A percentile compares a stretch with the other conserved stretches of the same genome.
phyloP scores from a whole-genome alignment of 2,797 vertebrate species.

The Enoplosus armatus region DNA sequence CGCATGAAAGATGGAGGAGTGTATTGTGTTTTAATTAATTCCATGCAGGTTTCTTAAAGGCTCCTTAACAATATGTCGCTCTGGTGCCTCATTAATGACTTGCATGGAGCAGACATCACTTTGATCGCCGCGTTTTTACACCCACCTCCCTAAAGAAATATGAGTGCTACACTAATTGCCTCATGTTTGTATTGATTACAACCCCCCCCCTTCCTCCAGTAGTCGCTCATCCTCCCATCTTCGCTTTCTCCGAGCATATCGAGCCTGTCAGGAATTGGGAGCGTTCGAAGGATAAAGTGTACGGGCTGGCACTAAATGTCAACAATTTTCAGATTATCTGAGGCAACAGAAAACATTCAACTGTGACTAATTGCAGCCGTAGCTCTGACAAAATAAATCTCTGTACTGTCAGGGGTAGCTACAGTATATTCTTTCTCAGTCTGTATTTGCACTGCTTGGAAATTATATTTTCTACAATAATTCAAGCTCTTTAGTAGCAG shows the following conservation, averaged over 20 bases:
- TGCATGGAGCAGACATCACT: slow-evolving; percentile 56
- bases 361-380: slow-evolving; percentile 62
- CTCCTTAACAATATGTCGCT: slow-evolving; percentile 48
- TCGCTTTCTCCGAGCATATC: slow-evolving; percentile 44
- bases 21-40: slow-evolving; percentile 58
- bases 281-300: slow-evolving; percentile 50
- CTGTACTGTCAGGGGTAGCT: slow-evolving; percentile 21
- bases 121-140: slow-evolving; percentile 61
- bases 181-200: slow-evolving; percentile 79
- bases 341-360: slow-evolving; percentile 67
- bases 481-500: slow-evolving; percentile 31
- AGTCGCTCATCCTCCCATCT: slow-evolving; percentile 58
- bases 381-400: slow-evolving; percentile 48
- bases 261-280: slow-evolving; percentile 60
- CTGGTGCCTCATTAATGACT: slow-evolving; percentile 66
- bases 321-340: slow-evolving; percentile 70
- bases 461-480: slow-evolving; percentile 9
- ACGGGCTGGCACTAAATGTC: slow-evolving; percentile 62
- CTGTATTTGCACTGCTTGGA: slow-evolving; percentile 5
- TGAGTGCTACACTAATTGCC: slow-evolving; percentile 77
- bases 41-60: slow-evolving; percentile 55
- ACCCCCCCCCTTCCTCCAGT: slow-evolving; percentile 42
- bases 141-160: slow-evolving; percentile 73
- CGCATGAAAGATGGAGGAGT: slow-evolving; percentile 36
- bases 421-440: slow-evolving; percentile 8